phyloP scores from a whole-genome alignment of 2,888 invertebrate species.

The Autographa pulchrina region DNA sequence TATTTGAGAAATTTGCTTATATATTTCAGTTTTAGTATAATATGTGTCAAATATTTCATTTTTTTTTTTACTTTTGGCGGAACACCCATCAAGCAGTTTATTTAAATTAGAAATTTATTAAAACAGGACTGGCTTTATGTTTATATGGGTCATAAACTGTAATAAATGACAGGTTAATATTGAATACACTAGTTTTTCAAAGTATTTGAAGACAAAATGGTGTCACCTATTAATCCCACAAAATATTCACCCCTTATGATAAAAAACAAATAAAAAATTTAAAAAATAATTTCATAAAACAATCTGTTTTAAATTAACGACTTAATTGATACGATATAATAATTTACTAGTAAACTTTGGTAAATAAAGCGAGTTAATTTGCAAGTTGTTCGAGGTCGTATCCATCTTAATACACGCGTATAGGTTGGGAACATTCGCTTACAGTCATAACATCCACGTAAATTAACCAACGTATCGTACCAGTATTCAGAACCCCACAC shows the following conservation, averaged over 20 bases:
- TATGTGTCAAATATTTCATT: slow-evolving; percentile 65
- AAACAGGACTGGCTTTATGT: slow-evolving; percentile 60
- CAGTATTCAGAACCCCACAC: slow-evolving; percentile 36
- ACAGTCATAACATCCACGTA: slow-evolving; percentile 55
- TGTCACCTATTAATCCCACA: neutral
- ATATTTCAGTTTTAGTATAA: slow-evolving; percentile 50
- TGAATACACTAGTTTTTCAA: slow-evolving; percentile 40
- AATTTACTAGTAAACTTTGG: slow-evolving; percentile 29
- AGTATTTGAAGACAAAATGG: neutral
- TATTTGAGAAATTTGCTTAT: slow-evolving; percentile 48
- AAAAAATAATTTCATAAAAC: neutral
- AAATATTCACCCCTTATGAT: slow-evolving; percentile 6
- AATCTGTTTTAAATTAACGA: slow-evolving; percentile 22
- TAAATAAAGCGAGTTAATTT: slow-evolving; percentile 31
- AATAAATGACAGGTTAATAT: slow-evolving; percentile 50
- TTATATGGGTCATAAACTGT: slow-evolving; percentile 52
- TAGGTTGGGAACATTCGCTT: slow-evolving; percentile 37
- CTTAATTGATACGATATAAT: slow-evolving; percentile 14
- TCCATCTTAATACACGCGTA: slow-evolving; percentile 43
- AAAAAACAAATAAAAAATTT: too few relatives aligned
- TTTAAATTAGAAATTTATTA: slow-evolving; percentile 71
- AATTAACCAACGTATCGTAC: slow-evolving; percentile 54
- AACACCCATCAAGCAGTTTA: slow-evolving; percentile 55
- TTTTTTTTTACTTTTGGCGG: slow-evolving; percentile 58
- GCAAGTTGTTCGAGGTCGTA: slow-evolving; percentile 32